Evolutionary conservation across 2,113 vertebrate genomes (phyloP).

Genomic region (Proterorhinus semilunaris): DNA sequence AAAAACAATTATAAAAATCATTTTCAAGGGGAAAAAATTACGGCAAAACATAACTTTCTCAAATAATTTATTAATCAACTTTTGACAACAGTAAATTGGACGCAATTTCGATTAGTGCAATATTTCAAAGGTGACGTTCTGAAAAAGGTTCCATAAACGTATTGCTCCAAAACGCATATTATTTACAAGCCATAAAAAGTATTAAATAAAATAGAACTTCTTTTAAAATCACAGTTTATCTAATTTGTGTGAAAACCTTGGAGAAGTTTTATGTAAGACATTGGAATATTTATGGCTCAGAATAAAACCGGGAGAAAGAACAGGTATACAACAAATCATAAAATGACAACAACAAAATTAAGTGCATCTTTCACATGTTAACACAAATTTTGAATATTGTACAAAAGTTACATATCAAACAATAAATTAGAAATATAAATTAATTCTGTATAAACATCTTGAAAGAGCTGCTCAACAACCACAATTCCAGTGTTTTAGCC

Average conservation of each 20-base stretch:
- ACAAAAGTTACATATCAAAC: conserved; percentile 74
- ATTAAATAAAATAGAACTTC: conserved; percentile 18
- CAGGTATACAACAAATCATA: neutral
- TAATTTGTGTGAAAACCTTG: conserved; percentile 26
- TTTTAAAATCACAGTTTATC: conserved; percentile 17
- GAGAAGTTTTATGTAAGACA: conserved; percentile 47
- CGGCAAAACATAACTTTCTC: conserved; percentile 17
- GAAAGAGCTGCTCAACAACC: conserved; percentile 65
- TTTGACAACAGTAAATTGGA: conserved; percentile 50
- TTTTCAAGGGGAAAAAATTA: neutral
- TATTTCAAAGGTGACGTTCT: conserved; percentile 42
- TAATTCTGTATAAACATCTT: conserved; percentile 61
- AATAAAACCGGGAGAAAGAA: conserved; percentile 25
- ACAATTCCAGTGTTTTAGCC: conserved; percentile 72
- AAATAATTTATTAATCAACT: conserved; percentile 65
- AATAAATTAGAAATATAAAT: conserved; percentile 78
- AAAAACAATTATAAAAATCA: neutral
- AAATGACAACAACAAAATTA: conserved; percentile 1
- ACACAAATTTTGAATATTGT: conserved; percentile 51
- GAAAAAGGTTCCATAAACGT: conserved; percentile 30
- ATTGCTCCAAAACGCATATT: conserved; percentile 45
- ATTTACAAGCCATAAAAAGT: conserved; percentile 27
- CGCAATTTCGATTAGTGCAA: conserved; percentile 66
- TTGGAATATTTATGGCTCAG: conserved; percentile 62
- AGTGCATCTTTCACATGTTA: conserved; percentile 8